phyloP scores from a whole-genome alignment of 2,113 vertebrate genomes.

The Dermatemys mawii region DNA sequence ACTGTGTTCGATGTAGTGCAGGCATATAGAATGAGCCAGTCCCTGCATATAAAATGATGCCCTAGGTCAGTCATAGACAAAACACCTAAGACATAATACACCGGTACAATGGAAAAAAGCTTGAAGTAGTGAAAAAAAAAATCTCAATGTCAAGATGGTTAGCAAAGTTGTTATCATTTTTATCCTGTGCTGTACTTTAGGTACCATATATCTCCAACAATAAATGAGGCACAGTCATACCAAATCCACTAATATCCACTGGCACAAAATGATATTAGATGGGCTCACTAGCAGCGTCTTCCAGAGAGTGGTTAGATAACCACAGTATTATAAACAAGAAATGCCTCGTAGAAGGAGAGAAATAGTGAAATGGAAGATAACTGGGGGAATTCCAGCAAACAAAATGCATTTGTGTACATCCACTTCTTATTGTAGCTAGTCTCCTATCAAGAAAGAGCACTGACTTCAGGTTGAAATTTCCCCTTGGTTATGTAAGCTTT shows the following conservation, averaged over 20 bases:
- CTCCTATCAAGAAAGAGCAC: neutral
- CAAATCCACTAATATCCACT: neutral
- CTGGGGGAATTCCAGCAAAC: neutral
- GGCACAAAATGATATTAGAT: constrained; percentile 18
- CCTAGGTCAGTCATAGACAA: constrained; percentile 57
- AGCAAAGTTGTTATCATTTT: constrained; percentile 53
- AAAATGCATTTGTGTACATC: neutral
- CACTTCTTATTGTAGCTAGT: constrained; percentile 8
- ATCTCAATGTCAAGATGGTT: neutral
- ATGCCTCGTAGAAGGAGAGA: neutral
- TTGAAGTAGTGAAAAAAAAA: constrained; percentile 53
- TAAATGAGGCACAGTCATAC: neutral
- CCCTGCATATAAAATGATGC: constrained; percentile 63
- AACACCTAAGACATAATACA: constrained; percentile 42
- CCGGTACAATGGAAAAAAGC: constrained; percentile 32
- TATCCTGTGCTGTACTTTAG: neutral
- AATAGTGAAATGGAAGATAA: constrained; percentile 50
- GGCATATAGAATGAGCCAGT: constrained; percentile 54
- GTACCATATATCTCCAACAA: neutral
- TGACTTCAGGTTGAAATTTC: neutral
- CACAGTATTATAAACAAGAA: neutral
- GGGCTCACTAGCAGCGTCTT: constrained; percentile 27
- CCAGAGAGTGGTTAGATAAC: constrained; percentile 51
- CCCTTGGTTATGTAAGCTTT: neutral
- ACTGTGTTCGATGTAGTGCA: constrained; percentile 43